A percentile compares a stretch with the other conserved stretches of the same genome.
Evolutionary conservation across 2,797 vertebrate species (phyloP).

Genomic region (Syndactyla subalaris): DNA sequence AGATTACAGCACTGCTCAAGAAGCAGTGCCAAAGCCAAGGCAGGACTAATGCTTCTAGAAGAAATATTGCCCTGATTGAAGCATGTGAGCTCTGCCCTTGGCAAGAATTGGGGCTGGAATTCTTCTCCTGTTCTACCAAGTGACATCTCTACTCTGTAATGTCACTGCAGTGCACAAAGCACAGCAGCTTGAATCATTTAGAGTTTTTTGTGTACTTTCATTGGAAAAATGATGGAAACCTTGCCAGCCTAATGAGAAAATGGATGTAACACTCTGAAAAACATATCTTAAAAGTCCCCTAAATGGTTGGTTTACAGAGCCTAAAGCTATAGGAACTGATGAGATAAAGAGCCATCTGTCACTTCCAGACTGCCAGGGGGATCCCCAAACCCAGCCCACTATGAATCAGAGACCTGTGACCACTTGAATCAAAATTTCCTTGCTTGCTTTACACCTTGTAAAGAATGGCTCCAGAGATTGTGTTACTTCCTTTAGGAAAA

Average conservation of each 20-base stretch:
- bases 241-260: neutral
- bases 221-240: neutral
- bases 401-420: neutral
- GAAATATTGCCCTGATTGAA: neutral
- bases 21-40: neutral
- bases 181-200: neutral
- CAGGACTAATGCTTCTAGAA: neutral
- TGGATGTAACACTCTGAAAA: neutral
- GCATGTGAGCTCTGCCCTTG: neutral
- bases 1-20: neutral
- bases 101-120: neutral
- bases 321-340: neutral
- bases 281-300: neutral
- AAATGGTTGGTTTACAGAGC: neutral
- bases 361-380: neutral
- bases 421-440: neutral
- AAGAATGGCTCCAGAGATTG: neutral
- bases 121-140: neutral
- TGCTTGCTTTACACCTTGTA: neutral
- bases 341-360: neutral
- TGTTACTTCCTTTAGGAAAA: conserved; percentile 36
- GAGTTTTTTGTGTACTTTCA: neutral
- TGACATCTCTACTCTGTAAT: neutral
- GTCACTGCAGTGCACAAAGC: neutral
- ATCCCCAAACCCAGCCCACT: neutral